Base-by-base conservation (phyloP, 2,888 invertebrate species). In the Oconnorella tubifera region DNA sequence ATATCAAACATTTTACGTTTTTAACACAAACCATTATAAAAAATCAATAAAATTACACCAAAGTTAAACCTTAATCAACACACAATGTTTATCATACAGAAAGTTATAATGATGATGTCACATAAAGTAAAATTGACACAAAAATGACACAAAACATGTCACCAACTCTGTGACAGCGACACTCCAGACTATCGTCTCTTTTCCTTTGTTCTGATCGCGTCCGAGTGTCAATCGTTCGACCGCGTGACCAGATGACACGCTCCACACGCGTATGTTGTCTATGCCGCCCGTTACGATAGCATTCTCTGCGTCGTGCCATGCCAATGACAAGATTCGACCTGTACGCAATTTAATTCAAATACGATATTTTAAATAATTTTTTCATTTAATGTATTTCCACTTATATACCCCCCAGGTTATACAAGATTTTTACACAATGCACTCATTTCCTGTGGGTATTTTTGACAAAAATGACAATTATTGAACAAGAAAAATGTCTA, bases 191-290 rank as follows among this genome's bases (percentile, higher is more conserved):
- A 92, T 89, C 0, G 91, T 91, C 65, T 89, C 87, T 73, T 85
- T 86, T 31, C 10, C 28, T 19, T 40, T 19, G 57, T 85, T 86
- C 1, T 83, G 82, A 14, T 87, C 87, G 19, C 86, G 80, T 0
- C 88, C 87, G 0, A 90, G 86, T 0, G 88, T 88, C 85, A 96
- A 89, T 72, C 89, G 88, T 74, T 90, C 89, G 63, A 91, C 84
- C 0, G 91, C 92, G 82, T 91, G 90, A 0, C 94, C 92, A 0
- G 89, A 89, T 61, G 86, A 84, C 0, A 89, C 89, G 84, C 90
- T 89, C 93, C 94, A 96, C 33, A 96, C 87, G 70, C 95, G 86
- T 31, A 96, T 88, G 33, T 89, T 89, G 77, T 94, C 90, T 6
- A 88, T 77, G 0, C 91, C 91, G 1, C 92, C 92, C 75, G 85